These are phyloP conservation scores for Protophormia terraenovae DNA, from an alignment of 2,888 invertebrate species.

Conservation along the genomic window DNA sequence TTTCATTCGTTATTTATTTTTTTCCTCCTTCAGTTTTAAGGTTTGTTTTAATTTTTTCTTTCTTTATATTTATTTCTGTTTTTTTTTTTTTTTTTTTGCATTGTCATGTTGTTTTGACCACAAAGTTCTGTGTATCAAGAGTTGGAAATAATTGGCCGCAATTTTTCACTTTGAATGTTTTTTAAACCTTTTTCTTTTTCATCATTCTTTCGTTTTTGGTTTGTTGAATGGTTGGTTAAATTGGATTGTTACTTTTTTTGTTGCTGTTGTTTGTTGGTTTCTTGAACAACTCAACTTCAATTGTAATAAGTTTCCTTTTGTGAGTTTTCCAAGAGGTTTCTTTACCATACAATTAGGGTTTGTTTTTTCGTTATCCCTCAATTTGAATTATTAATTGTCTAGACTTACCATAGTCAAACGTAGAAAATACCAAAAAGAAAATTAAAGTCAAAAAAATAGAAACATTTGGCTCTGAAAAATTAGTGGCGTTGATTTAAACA, in stretches of 20 bases:
- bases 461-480: constrained; percentile 45
- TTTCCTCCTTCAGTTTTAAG: constrained; percentile 2
- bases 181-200: constrained; percentile 30
- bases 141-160: constrained; percentile 63
- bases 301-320: constrained; percentile 54
- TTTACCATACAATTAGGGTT: constrained; percentile 44
- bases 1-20: constrained; percentile 15
- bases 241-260: constrained; percentile 15
- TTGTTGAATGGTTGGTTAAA: constrained; percentile 25
- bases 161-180: constrained; percentile 63
- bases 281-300: constrained; percentile 37
- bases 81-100: constrained; percentile 39
- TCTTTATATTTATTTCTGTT: constrained; percentile 24
- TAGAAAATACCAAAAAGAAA: neutral
- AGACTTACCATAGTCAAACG: constrained; percentile 54
- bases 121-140: constrained; percentile 52
- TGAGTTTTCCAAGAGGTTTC: constrained; percentile 40
- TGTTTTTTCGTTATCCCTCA: constrained; percentile 45
- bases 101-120: constrained; percentile 66
- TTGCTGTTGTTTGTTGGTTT: constrained; percentile 1
- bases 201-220: neutral
- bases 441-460: constrained; percentile 3
- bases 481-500: constrained; percentile 61
- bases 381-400: constrained; percentile 64
- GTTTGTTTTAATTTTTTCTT: too few relatives aligned